phyloP scores from a whole-genome alignment of 2,113 vertebrate genomes.

The Alethe castanea region DNA sequence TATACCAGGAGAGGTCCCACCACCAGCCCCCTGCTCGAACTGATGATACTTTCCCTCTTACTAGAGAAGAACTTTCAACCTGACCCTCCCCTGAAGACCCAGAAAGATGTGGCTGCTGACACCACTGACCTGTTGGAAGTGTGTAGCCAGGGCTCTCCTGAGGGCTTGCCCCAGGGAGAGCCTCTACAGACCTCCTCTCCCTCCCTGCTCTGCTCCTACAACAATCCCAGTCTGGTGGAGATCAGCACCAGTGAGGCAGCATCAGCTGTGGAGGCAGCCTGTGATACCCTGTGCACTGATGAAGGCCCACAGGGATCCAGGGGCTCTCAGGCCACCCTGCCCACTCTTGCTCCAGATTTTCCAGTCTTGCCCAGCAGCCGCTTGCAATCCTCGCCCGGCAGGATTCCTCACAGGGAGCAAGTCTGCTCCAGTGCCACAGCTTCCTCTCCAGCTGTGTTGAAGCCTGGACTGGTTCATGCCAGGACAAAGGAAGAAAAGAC shows the following conservation, averaged over 20 bases:
- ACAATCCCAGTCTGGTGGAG: neutral
- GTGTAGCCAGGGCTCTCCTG: neutral
- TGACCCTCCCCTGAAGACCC: neutral
- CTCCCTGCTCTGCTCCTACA: neutral
- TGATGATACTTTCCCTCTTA: neutral
- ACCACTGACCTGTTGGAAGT: neutral
- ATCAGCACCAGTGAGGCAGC: accelerated
- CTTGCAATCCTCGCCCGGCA: accelerated
- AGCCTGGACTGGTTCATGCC: neutral
- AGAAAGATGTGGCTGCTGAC: neutral
- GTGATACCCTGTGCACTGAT: accelerated
- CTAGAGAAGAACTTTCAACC: neutral
- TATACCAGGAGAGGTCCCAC: neutral
- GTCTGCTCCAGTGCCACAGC: neutral
- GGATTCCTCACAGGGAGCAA: neutral
- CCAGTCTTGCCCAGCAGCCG: neutral
- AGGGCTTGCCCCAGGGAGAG: neutral
- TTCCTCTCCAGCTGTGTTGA: neutral
- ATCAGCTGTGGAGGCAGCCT: neutral
- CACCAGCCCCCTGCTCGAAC: neutral
- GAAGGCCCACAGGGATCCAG: accelerated
- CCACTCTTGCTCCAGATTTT: neutral
- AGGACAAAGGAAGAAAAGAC: neutral
- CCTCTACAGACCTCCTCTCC: neutral
- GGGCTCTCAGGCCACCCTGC: neutral